phyloP scores from a whole-genome alignment of 2,113 vertebrate genomes.

The Sisor rabdophorus region DNA sequence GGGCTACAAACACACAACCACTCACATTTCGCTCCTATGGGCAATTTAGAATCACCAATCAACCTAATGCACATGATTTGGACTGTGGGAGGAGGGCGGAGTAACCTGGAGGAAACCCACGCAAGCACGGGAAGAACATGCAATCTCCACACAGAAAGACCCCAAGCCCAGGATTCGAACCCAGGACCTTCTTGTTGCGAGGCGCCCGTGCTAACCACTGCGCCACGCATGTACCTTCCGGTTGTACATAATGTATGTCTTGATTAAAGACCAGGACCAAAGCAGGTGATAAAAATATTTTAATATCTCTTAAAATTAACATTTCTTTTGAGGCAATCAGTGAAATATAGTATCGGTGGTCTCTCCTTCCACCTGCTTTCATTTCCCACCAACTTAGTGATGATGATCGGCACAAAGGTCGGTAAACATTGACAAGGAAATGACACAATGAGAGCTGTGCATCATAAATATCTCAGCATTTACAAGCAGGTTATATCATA shows the following conservation, averaged over 20 bases:
- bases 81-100: too few relatives aligned
- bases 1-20: too few relatives aligned
- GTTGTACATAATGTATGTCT: too few relatives aligned
- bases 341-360: constrained; percentile 44
- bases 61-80: too few relatives aligned
- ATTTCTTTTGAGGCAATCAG: constrained; percentile 61
- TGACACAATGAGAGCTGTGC: constrained; percentile 62
- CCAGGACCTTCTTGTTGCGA: too few relatives aligned
- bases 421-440: constrained; percentile 52
- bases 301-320: constrained; percentile 65
- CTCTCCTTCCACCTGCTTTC: neutral
- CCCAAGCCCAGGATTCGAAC: too few relatives aligned
- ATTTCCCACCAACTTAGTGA: constrained; percentile 44
- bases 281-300: constrained; percentile 70
- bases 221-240: neutral
- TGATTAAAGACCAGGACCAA: neutral
- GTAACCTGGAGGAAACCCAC: too few relatives aligned
- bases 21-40: too few relatives aligned
- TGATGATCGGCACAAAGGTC: constrained; percentile 63
- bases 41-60: too few relatives aligned
- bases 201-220: too few relatives aligned
- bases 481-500: constrained; percentile 68
- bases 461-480: constrained; percentile 58
- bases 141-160: too few relatives aligned
- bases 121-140: too few relatives aligned